Evolutionary conservation across 2,888 invertebrate species (phyloP), one percentile per base, ranked within the genome.

Genomic region (Drosophila infuscata): DNA sequence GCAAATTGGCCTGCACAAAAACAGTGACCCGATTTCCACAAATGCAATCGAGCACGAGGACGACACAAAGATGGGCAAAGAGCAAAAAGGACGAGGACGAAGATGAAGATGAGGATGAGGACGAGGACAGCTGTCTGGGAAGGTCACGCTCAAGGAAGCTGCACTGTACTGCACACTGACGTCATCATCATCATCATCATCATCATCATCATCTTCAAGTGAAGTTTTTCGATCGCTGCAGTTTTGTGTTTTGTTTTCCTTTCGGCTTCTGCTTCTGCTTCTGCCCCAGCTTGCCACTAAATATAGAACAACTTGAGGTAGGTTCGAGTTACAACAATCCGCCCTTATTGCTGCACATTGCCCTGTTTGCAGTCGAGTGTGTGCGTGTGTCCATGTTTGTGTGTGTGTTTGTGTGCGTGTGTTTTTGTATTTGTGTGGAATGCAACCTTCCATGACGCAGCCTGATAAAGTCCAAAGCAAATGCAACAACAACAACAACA

Each of bases 251-350:
- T 59, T 35, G 43, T 64, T 63, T 38, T 51, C n/a, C 38, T 56
- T 56, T 12, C 38, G 17, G 38, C n/a, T 41, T 2, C 17, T 25
- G 20, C 36, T 36, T 1, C n/a, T 41, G 20, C 4, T 30, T 0
- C n/a, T 35, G 49, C 48, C 33, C 41, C 43, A 32, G 61, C 58
- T 25, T 17, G 59, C 52, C 57, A 64, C 89, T 90, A 88, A 90
- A 87, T 88, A 88, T 88, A 90, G 90, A 90, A 87, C 74, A 78
- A 69, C 83, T 87, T 87, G 87, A 87, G 87, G 87, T 90, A 87
- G 87, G 87, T 87, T 87, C 81, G 56, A 79, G 78, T 82, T 79
- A 74, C 81, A 82, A 35, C 68, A 36, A 80, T 51, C 70, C 65
- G 79, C 78, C 77, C 72, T 73, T 66, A 76, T 65, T 52, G 20